Percentiles rank a stretch among this genome's conserved stretches.
phyloP scores from a whole-genome alignment of 2,797 vertebrate genomes.

The Sphenodon punctatus region DNA sequence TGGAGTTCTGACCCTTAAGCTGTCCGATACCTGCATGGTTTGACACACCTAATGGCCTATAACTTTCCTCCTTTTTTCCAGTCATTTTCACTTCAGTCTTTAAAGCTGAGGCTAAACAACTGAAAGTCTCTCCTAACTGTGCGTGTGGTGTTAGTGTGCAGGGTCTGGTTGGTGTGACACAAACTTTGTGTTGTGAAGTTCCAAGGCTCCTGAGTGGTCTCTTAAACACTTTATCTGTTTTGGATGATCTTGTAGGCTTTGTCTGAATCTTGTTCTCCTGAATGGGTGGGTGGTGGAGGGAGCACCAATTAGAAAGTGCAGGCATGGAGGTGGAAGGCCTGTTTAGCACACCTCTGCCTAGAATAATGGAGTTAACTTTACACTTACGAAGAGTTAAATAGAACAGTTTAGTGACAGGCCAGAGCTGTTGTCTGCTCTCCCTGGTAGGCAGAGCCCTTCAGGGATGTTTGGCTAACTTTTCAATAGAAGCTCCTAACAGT shows the following conservation, averaged over 20 bases:
- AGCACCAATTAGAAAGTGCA: background rate
- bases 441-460: background rate
- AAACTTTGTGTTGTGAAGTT: background rate
- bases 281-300: fast-evolving
- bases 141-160: fast-evolving
- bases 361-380: background rate
- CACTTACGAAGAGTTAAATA: background rate
- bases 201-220: slow-evolving; percentile 4
- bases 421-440: background rate
- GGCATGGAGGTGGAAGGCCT: background rate
- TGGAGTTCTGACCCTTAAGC: background rate
- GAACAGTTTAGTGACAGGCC: background rate
- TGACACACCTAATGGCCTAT: background rate
- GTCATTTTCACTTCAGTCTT: background rate
- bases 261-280: background rate
- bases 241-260: background rate
- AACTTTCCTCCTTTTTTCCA: background rate
- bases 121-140: background rate
- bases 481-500: slow-evolving; percentile 46
- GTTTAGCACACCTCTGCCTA: background rate
- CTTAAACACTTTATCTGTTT: background rate
- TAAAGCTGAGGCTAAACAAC: background rate
- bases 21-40: background rate
- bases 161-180: background rate
- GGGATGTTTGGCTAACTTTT: slow-evolving; percentile 29